Base-by-base conservation (phyloP, 35 echinoderm and acorn worm species). In the Ophiothrix spiculata region DNA sequence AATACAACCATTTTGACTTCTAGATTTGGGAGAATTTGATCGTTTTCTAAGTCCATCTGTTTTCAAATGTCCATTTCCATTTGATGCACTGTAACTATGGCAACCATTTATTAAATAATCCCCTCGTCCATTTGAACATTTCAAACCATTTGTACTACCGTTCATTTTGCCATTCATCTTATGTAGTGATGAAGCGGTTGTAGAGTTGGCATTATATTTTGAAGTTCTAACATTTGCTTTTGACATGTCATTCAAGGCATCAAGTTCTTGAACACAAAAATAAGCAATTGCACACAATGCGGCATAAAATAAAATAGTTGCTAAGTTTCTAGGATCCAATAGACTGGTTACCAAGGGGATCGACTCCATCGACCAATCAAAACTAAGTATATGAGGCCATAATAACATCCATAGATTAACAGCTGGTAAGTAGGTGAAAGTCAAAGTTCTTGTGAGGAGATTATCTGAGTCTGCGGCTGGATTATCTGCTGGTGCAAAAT, bases 331-430 rank as follows among this genome's bases (percentile, higher is more conserved):
- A 40, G 77, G 19, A 77, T 94, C 95, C 49, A 63, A 33, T 33
- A 94, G 32, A n/a, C 85, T 83, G 54, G 88, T 83, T 28, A 99
- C 81, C 4, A 94, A 74, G 11, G 96, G 92, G 37, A 99, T 79
- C 13, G 92, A 86, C 77, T 87, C 96, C 96, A 99, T 99, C 16
- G 96, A 99, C 96, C 95, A 99, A 94, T 99, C 96, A 94, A 99
- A 99, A 40, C 96, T 99, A 0, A 99, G 92, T 21, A 29, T 85
- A 32, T 89, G 82, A 0, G 96, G 96, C 64, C 82, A 94, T 0
- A 99, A 32, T 60, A 99, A 69, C 39, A 99, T 77, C 95, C 96
- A 99, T 46, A 88, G 76, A 87, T 99, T 99, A 38, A 93, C 64
- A 1, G 83, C 92, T 74, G 96, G 96, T 69, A 99, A 83, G 75